Base-by-base conservation (phyloP, 1,140 invertebrate genomes). In the Dolichoris vasculosae region DNA sequence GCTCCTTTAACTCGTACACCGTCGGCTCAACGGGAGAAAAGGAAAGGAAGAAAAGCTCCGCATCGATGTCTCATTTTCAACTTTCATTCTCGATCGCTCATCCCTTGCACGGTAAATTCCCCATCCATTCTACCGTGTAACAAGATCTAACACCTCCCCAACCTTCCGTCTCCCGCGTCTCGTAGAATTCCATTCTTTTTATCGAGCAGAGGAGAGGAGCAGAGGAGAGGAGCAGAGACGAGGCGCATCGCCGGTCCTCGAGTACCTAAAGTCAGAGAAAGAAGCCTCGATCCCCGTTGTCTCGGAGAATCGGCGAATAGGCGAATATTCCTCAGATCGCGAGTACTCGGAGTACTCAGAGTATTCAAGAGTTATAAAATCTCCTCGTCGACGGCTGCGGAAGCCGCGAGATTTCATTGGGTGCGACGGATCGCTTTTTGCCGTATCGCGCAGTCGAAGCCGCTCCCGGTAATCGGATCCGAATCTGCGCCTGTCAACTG, bases 401-500 rank as follows among this genome's bases (percentile, higher is more conserved):
- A 76, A 32, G 35, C 43, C 59, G 85, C 43, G 73, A 83, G 80
- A 81, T 86, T 93, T 92, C 90, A 92, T 93, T 93, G 92, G 90
- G 87, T 88, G 88, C 89, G 89, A 89, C 88, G 92, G 88, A 93
- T 93, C 92, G 91, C 91, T 92, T 93, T 93, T 92, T 90, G 90
- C 87, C 91, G 55, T 59, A 59, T 26, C 48, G n/a, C n/a, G n/a
- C n/a, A n/a, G n/a, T n/a, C n/a, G 48, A 17, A 51, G 48, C 55
- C 90, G 91, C 69, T 43, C 69, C 69, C 23, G 76, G 88, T 89
- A 88, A 89, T 87, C 82, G 87, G 87, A 89, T 89, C 71, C 86
- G 71, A 77, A 86, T 87, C 84, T 83, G 85, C 63, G 86, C 55
- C 82, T 85, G 86, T 87, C 86, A 83, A 81, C 83, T 82, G 15